Evolutionary conservation across 1,140 invertebrate species (phyloP).

Genomic region (Atta colombica): DNA sequence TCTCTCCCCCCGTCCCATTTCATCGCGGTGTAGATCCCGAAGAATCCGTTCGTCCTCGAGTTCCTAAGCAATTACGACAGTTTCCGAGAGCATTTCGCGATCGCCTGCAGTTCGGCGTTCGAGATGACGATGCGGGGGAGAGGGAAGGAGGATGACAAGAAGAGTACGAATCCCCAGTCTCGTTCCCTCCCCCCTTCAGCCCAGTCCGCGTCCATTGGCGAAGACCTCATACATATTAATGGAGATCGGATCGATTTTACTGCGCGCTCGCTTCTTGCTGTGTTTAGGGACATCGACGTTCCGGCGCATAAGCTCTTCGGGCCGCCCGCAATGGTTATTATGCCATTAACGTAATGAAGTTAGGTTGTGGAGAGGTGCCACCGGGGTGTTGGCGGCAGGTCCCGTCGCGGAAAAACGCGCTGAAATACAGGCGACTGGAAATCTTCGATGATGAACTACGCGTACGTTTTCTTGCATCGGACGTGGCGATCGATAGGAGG

Average conservation of each 20-base stretch:
- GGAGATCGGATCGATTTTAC: constrained; percentile 80
- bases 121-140: constrained; percentile 8
- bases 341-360: constrained; percentile 86
- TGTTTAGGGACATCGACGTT: constrained; percentile 81
- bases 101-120: constrained; percentile 55
- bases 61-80: constrained; percentile 72
- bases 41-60: constrained; percentile 67
- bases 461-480: constrained; percentile 63
- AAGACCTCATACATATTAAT: constrained; percentile 86
- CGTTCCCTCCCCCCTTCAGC: background rate
- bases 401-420: constrained; percentile 61
- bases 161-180: constrained; percentile 60
- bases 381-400: constrained; percentile 10
- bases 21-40: constrained; percentile 49
- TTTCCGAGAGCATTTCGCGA: constrained; percentile 64
- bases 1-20: background rate
- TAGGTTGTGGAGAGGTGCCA: constrained; percentile 74
- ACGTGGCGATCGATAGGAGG: constrained; percentile 31
- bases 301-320: constrained; percentile 81
- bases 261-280: constrained; percentile 71
- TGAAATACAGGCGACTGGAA: constrained; percentile 51
- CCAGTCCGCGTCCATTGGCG: constrained; percentile 51
- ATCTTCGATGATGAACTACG: constrained; percentile 63
- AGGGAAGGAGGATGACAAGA: constrained; percentile 15
- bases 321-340: constrained; percentile 84